A percentile compares a stretch with the other conserved stretches of the same genome.
phyloP scores from a whole-genome alignment of 2,113 vertebrate genomes.

The Fregetta grallaria region DNA sequence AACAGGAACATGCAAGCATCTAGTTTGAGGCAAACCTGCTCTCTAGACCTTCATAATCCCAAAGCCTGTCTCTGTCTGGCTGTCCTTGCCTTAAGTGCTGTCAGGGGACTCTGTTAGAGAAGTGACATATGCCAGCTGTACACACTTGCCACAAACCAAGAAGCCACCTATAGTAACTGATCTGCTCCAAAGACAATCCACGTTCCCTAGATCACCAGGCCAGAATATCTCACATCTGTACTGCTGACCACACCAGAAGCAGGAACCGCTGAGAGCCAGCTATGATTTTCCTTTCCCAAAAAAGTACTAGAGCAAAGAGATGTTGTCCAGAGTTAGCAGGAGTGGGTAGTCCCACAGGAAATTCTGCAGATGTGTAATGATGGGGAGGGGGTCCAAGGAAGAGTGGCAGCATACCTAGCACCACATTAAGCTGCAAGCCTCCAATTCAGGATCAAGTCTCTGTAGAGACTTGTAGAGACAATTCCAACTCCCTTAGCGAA shows the following conservation, averaged over 20 bases:
- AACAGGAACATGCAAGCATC: background rate
- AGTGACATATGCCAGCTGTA: background rate
- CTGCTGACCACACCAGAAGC: background rate
- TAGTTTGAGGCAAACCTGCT: background rate
- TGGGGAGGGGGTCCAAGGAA: background rate
- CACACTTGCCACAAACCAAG: background rate
- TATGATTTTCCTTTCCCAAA: background rate
- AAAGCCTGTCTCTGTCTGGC: background rate
- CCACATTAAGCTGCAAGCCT: background rate
- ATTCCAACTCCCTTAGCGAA: background rate
- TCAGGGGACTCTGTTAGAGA: background rate
- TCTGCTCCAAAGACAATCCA: background rate
- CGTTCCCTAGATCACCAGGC: background rate
- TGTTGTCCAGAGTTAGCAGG: background rate
- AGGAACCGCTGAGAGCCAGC: background rate
- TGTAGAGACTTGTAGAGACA: too few relatives aligned
- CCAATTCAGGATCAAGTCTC: background rate
- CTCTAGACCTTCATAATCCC: background rate
- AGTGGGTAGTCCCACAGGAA: background rate
- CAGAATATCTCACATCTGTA: background rate
- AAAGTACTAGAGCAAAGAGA: background rate
- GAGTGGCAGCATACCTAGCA: background rate
- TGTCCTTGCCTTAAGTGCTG: background rate
- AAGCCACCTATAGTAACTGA: background rate
- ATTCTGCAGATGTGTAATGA: background rate